phyloP scores from a whole-genome alignment of 2,888 invertebrate genomes.

The Poecilus cupreus region DNA sequence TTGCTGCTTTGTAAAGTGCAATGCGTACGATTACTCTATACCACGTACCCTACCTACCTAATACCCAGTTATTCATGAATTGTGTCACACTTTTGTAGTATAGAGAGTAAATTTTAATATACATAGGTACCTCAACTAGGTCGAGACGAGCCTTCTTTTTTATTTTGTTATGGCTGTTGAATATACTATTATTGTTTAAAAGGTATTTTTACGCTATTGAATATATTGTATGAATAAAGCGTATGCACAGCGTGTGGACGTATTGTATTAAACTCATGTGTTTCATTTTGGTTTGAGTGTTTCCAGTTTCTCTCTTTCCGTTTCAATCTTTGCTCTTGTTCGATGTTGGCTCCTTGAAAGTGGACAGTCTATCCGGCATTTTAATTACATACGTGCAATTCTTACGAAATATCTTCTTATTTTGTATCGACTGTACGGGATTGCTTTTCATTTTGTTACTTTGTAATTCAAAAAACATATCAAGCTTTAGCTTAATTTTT shows the following conservation, averaged over 20 bases:
- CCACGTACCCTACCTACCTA: conserved; percentile 38
- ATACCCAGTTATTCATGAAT: conserved; percentile 40
- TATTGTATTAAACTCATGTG: conserved; percentile 51
- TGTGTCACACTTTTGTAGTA: conserved; percentile 55
- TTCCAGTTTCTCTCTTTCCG: conserved; percentile 43
- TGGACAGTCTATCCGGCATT: conserved; percentile 14
- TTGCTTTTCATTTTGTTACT: not conserved
- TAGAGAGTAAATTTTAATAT: conserved; percentile 49
- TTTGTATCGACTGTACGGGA: no score
- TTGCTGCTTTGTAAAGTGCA: conserved; percentile 58
- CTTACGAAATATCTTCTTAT: no score
- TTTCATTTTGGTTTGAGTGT: conserved; percentile 45
- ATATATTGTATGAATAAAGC: conserved; percentile 59
- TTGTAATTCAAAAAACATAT: not conserved
- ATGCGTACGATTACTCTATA: conserved; percentile 52
- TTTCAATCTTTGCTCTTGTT: conserved; percentile 25
- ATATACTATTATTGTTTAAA: conserved; percentile 56
- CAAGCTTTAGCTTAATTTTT: not conserved
- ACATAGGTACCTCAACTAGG: conserved; percentile 53
- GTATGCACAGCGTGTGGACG: conserved; percentile 59
- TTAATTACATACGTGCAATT: no score
- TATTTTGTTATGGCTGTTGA: conserved; percentile 54
- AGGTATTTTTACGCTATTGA: conserved; percentile 56
- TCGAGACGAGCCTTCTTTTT: conserved; percentile 51
- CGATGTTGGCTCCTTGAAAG: conserved; percentile 17